Percentiles rank a stretch among this genome's conserved stretches.
These are phyloP conservation scores for Rhinichthys osculus DNA, from an alignment of 2,797 vertebrate genomes.

Conservation along the genomic window DNA sequence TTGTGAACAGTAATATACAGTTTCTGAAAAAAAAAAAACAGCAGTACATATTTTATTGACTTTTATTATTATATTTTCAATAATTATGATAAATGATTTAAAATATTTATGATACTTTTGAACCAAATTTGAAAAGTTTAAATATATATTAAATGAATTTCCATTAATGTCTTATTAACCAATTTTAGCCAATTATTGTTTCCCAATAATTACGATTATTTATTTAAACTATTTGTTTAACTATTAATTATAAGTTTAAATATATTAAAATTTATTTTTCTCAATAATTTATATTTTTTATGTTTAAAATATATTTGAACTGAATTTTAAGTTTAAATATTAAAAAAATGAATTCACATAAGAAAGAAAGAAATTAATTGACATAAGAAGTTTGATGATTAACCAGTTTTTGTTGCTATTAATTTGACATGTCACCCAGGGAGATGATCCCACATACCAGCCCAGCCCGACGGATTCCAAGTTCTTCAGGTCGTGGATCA, in stretches of 20 bases:
- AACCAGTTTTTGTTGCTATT: background rate
- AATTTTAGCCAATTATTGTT: background rate
- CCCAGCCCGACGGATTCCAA: conserved; percentile 88
- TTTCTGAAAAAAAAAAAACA: background rate
- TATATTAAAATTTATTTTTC: background rate
- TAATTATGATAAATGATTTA: background rate
- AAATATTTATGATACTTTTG: background rate
- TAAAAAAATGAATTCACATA: background rate
- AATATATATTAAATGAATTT: background rate
- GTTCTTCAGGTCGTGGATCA: conserved; percentile 87
- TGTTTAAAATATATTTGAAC: background rate
- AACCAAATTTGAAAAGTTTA: background rate
- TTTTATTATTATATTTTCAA: background rate
- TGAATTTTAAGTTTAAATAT: background rate
- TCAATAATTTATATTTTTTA: too few species aligned
- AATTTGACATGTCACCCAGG: conserved; percentile 71
- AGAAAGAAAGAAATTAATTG: background rate
- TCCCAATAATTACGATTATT: background rate
- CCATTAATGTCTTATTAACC: too few species aligned
- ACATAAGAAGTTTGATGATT: background rate
- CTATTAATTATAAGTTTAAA: background rate
- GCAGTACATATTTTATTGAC: background rate
- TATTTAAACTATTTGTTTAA: background rate
- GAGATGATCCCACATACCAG: conserved; percentile 85
- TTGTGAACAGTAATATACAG: background rate